Conservation (phyloP, 2,797 vertebrate genomes). For the Acanthiza pusilla region DNA sequence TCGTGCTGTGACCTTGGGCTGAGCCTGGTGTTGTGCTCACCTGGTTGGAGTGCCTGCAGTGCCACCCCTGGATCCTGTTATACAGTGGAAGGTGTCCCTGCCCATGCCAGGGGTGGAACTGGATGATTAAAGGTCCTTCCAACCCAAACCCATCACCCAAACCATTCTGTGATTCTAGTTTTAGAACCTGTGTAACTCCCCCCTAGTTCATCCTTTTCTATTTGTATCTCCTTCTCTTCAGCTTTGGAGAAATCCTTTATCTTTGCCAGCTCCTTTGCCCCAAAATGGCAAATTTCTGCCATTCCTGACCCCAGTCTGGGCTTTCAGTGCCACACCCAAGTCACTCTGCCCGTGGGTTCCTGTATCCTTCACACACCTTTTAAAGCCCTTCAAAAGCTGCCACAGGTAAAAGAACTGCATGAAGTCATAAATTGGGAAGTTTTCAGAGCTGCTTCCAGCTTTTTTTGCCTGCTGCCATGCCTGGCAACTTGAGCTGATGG, state of each 20-base stretch:
- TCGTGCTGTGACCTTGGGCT: not conserved
- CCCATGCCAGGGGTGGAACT: not conserved
- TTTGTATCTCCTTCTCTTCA: not conserved
- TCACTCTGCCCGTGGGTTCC: not conserved
- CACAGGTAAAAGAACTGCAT: not conserved
- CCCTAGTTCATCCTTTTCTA: not conserved
- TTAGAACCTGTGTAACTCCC: not conserved
- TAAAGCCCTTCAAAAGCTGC: not conserved
- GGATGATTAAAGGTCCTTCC: not conserved
- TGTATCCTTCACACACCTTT: not conserved
- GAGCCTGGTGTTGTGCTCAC: not conserved
- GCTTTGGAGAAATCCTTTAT: not conserved
- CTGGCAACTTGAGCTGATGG: not conserved
- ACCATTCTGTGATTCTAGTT: too few relatives aligned
- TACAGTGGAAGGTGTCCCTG: accelerated
- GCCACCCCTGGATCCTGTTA: not conserved
- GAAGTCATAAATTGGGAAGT: not conserved
- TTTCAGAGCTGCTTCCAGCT: not conserved
- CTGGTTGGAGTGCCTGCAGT: not conserved
- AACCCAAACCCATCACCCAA: not conserved
- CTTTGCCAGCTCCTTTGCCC: not conserved
- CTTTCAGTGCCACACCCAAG: not conserved
- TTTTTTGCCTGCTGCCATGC: not conserved
- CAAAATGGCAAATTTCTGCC: not conserved
- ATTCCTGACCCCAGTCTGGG: not conserved